Evolutionary conservation across 2,797 vertebrate genomes (phyloP).

Genomic region (Vultur gryphus): DNA sequence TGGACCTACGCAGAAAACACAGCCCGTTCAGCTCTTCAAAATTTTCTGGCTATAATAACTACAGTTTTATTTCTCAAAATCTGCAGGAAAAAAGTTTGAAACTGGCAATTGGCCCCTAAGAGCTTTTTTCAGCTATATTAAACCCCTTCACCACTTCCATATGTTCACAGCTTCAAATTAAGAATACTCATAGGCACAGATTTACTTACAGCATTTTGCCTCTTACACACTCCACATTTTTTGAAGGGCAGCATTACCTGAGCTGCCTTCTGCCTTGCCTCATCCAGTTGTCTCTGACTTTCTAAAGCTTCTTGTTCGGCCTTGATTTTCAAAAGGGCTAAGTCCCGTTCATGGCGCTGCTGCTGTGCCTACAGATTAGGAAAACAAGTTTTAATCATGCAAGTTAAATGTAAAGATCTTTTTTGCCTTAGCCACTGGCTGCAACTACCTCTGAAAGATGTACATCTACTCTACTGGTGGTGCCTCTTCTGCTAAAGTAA

Average conservation of each 20-base stretch:
- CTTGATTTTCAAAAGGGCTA: conserved; percentile 89
- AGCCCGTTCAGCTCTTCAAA: neutral
- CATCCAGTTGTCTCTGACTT: conserved; percentile 86
- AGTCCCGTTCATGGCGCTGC: conserved; percentile 87
- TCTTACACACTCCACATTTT: neutral
- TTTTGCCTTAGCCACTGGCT: neutral
- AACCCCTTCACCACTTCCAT: neutral
- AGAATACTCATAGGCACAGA: neutral
- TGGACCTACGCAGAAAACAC: conserved; percentile 75
- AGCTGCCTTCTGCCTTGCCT: conserved; percentile 85
- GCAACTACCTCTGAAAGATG: neutral
- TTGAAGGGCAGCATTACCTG: conserved; percentile 78
- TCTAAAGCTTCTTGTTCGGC: conserved; percentile 90
- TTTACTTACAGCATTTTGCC: conserved; percentile 14
- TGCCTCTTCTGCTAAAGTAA: neutral
- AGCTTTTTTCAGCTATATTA: neutral
- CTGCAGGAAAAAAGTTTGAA: neutral
- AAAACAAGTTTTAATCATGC: neutral
- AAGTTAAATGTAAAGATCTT: neutral
- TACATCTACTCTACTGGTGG: neutral
- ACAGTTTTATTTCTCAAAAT: neutral
- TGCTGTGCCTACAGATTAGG: conserved; percentile 84
- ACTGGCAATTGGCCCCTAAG: neutral
- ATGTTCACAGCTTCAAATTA: neutral
- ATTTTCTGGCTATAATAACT: neutral